Evolutionary conservation across 2,888 invertebrate genomes (phyloP).

Genomic region (Arrhopalites spinosus): DNA sequence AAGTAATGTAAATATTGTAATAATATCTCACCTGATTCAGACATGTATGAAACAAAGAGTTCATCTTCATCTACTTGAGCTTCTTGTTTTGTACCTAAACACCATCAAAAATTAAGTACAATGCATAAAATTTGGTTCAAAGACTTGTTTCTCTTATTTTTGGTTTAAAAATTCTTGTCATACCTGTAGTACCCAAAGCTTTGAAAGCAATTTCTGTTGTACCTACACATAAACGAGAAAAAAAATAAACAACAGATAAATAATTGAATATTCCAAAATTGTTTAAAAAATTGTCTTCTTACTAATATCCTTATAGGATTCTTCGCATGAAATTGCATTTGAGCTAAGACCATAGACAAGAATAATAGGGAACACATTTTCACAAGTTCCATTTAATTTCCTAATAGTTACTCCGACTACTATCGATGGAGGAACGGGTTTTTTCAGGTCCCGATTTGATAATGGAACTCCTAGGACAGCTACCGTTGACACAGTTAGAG

Average conservation of each 20-base stretch:
- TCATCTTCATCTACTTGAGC: conserved; percentile 46
- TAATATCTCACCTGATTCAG: conserved; percentile 51
- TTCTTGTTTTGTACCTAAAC: conserved; percentile 53
- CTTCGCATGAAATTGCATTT: conserved; percentile 39
- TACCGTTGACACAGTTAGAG: not conserved
- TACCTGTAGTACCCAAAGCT: conserved; percentile 34
- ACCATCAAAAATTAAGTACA: not conserved
- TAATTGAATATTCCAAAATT: too few relatives aligned
- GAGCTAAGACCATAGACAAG: conserved; percentile 49
- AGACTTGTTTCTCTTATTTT: too few relatives aligned
- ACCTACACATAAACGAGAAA: too few relatives aligned
- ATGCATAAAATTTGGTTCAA: too few relatives aligned
- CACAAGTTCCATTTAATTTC: conserved; percentile 11
- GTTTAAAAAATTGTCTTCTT: too few relatives aligned
- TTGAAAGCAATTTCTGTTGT: conserved; percentile 38
- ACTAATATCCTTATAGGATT: conserved; percentile 29
- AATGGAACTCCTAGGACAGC: conserved; percentile 6
- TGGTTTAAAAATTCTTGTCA: not conserved
- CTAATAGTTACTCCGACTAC: conserved; percentile 43
- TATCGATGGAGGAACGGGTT: conserved; percentile 43
- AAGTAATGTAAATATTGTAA: too few relatives aligned
- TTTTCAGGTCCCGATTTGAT: not conserved
- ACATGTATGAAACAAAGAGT: conserved; percentile 49
- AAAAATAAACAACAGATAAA: too few relatives aligned
- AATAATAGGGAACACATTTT: conserved; percentile 32